These are phyloP conservation scores for Ethmia dodecea DNA, from an alignment of 2,888 invertebrate species.

Conservation along the genomic window DNA sequence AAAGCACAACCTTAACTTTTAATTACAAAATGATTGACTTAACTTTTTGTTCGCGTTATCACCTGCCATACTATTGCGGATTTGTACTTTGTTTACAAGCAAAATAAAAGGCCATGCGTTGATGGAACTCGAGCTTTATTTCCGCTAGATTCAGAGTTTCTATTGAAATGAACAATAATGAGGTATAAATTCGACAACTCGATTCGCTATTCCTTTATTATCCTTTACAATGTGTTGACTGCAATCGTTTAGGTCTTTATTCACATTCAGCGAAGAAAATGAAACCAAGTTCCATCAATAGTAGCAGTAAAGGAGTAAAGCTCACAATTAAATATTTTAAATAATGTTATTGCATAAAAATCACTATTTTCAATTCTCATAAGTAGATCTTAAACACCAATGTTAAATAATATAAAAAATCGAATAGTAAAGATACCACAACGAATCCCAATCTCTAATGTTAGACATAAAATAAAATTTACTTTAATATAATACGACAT, in stretches of 20 bases:
- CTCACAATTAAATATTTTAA: constrained; percentile 33
- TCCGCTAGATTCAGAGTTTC: too few species aligned
- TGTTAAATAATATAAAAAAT: constrained; percentile 34
- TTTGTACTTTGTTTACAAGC: constrained; percentile 66
- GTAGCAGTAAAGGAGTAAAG: constrained; percentile 25
- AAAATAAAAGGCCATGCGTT: constrained; percentile 27
- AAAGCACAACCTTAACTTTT: constrained; percentile 52
- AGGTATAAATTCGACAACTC: too few species aligned
- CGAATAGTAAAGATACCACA: constrained; percentile 55
- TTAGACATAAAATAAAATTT: constrained; percentile 55
- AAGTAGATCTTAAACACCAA: constrained; percentile 40
- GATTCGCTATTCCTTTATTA: too few species aligned
- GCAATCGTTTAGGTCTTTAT: too few species aligned
- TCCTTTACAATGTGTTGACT: too few species aligned
- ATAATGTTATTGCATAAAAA: constrained; percentile 50
- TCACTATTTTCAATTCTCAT: constrained; percentile 36
- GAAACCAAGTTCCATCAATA: constrained; percentile 6
- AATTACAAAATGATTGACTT: constrained; percentile 24
- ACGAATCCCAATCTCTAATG: constrained; percentile 37
- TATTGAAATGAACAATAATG: too few species aligned
- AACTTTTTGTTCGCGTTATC: constrained; percentile 39
- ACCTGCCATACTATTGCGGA: constrained; percentile 35
- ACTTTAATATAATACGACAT: constrained; percentile 44
- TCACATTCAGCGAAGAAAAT: too few species aligned
- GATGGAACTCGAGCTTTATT: constrained; percentile 19